Evolutionary conservation across 1,140 invertebrate species (phyloP), one percentile per base, ranked within the genome.

Genomic region (Melipona quadrifasciata): DNA sequence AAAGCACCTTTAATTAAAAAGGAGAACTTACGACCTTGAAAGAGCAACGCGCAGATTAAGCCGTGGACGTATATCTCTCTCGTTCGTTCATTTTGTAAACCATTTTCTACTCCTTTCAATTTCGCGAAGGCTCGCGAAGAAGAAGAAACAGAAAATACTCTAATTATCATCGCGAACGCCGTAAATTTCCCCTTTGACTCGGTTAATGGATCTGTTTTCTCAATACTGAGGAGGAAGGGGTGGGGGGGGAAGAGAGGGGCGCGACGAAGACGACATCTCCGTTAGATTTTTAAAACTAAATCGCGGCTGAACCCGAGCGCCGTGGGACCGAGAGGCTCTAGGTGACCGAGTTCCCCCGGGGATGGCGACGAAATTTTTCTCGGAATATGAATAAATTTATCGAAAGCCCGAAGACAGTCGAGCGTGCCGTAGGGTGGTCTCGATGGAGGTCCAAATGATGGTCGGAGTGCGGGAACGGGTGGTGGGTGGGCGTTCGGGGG

Each of bases 331-430:
- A 34, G 12, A n/a, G 34, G 51, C 34, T 58, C 31, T n/a, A 53
- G 55, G 70, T 86, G 80, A 89, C 84, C 88, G 88, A 88, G 76
- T 88, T 89, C 77, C 57, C 74, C 61, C 57, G 16, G 77, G 39
- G 61, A 17, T 31, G 68, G 53, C 31, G 67, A 75, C 65, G 84
- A 83, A 78, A 91, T 88, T 87, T 90, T 71, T 81, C 88, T 88
- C 89, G 86, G 89, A 91, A 90, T 93, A 93, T 93, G 91, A 93
- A 94, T 93, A 93, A 93, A 92, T 93, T 93, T 90, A 88, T 93
- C 89, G 91, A 91, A 85, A 83, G 87, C 86, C 82, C 84, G 83
- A 81, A 86, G 89, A 85, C 76, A 81, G 80, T 31, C 68, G 55
- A 70, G 65, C 78, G 68, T 61, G 74, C n/a, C 61, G 61, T 72